Evolutionary conservation across 2,888 invertebrate genomes (phyloP).

Genomic region (Hydroisotoma schaefferi): DNA sequence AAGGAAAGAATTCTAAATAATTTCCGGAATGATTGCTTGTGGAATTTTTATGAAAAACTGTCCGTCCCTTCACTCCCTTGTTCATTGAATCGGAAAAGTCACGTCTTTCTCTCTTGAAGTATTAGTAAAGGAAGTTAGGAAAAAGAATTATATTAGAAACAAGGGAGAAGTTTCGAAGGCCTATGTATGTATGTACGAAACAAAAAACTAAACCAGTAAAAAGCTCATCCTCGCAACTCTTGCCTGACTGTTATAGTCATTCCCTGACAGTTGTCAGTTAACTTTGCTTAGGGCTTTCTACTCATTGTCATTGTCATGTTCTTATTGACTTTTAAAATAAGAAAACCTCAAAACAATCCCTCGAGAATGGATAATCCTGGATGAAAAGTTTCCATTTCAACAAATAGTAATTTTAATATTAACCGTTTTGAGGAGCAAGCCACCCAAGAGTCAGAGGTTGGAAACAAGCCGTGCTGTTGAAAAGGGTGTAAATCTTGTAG

Average conservation of each 20-base stretch:
- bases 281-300: neutral
- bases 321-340: neutral
- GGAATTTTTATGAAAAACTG: constrained; percentile 15
- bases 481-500: constrained; percentile 1
- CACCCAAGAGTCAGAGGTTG: constrained; percentile 4
- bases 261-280: neutral
- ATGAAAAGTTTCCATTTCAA: constrained; percentile 2
- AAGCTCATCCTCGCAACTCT: neutral
- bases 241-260: neutral
- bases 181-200: too few relatives aligned
- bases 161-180: too few relatives aligned
- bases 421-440: neutral
- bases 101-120: constrained; percentile 13
- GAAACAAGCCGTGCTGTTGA: too few relatives aligned
- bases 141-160: too few relatives aligned
- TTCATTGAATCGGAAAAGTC: constrained; percentile 14
- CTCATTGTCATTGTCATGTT: neutral
- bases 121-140: too few relatives aligned
- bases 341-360: neutral
- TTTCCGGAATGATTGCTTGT: constrained; percentile 15
- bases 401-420: constrained; percentile 1
- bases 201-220: neutral
- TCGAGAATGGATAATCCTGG: too few relatives aligned
- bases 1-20: constrained; percentile 12
- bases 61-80: constrained; percentile 12